Base-by-base conservation (phyloP, 2,113 vertebrate genomes). In the Scatophagus argus region DNA sequence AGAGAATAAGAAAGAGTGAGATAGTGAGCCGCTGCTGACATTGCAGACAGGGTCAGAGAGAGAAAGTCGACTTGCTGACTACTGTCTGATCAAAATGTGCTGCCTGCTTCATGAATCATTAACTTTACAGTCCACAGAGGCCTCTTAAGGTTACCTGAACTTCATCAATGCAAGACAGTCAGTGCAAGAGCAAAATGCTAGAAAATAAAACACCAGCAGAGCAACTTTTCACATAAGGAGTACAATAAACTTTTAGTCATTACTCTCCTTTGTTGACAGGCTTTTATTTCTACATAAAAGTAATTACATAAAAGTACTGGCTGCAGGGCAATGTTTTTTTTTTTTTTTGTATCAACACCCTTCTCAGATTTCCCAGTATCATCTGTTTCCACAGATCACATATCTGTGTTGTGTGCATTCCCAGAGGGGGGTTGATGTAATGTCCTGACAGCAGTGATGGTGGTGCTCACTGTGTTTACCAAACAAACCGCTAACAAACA, bases 81-180 rank as follows among this genome's bases (percentile, higher is more conserved):
- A 1, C 63, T 54, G 36, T 72, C 79, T 64, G 77, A 87, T 87
- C 71, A 67, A 73, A 67, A 79, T 73, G 52, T 64, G 2, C 85
- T 54, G 47, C 36, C 27, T 43, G 61, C 51, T 77, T 83, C 80
- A 86, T 83, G 61, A 93, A 94, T 93, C 56, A 94, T 94, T 93
- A 91, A 94, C 92, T 46, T 46, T 56, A 49, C 46, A 65, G 38
- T 72, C 56, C 32, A 52, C 54, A 23, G 60, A 84, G 76, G 67
- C 68, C 64, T 67, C 31, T 60, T 60, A 64, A 68, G 58, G 68
- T 81, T 86, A 79, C 74, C 71, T 65, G 41, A 65, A 43, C 21
- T 10, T 66, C 47, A 63, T 46, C 21, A n/a, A n/a, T n/a, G n/a
- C n/a, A n/a, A n/a, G n/a, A n/a, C 64, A 75, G 54, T 31, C 51